Conservation (phyloP, 2,113 vertebrate species). For the Burhinus bistriatus region DNA sequence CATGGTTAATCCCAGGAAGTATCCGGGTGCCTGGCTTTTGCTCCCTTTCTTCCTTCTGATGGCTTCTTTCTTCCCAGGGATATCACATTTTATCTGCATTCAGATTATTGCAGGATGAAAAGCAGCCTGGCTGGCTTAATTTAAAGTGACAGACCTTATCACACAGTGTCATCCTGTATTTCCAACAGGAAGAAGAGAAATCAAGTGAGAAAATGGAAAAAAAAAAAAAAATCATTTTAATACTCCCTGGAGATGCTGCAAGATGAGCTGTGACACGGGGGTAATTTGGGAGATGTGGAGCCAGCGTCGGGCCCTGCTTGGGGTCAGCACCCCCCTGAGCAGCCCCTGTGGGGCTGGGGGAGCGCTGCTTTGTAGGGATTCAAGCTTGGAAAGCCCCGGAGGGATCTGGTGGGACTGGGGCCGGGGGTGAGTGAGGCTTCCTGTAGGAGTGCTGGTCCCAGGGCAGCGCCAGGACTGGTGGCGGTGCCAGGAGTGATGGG, state of each 20-base stretch:
- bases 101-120: background rate
- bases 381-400: background rate
- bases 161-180: constrained; percentile 48
- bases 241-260: constrained; percentile 5
- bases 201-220: constrained; percentile 20
- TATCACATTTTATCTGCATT: background rate
- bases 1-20: rapidly evolving
- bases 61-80: background rate
- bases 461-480: rapidly evolving
- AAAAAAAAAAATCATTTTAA: background rate
- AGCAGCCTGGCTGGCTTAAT: constrained; percentile 2
- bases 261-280: background rate
- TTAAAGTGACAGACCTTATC: constrained; percentile 53
- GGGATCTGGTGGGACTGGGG: background rate
- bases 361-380: background rate
- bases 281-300: background rate
- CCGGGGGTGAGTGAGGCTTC: rapidly evolving
- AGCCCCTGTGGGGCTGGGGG: background rate
- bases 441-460: background rate
- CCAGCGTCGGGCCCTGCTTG: background rate
- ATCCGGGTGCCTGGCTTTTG: rapidly evolving
- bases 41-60: background rate
- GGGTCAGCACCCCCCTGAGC: background rate
- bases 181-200: constrained; percentile 34
- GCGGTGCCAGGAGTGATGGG: background rate